Evolutionary conservation across 2,113 vertebrate genomes (phyloP).

Genomic region (Ceyx margarethae): DNA sequence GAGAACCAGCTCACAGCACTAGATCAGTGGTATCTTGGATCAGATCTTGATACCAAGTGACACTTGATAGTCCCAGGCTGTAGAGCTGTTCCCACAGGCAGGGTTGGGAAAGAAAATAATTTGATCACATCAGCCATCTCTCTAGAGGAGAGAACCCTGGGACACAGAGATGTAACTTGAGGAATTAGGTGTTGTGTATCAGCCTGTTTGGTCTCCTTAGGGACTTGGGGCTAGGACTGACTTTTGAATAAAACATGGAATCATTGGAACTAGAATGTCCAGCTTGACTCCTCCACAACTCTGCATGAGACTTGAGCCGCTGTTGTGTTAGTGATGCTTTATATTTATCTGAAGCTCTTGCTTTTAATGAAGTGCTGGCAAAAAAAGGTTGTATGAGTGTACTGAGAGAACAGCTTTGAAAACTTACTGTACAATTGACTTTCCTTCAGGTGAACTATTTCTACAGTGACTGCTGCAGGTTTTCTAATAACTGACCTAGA

Average conservation of each 20-base stretch:
- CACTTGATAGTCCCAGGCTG: background rate
- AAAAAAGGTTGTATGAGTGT: background rate
- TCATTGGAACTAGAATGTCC: background rate
- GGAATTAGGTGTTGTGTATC: background rate
- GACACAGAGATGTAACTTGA: background rate
- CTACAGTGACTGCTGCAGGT: background rate
- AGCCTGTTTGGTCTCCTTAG: background rate
- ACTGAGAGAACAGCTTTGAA: background rate
- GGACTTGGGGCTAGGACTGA: background rate
- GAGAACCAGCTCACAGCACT: accelerated
- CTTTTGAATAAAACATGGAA: background rate
- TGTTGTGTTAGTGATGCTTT: background rate
- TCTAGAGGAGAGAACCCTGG: background rate
- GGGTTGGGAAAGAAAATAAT: background rate
- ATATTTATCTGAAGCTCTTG: background rate
- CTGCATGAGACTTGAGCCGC: background rate
- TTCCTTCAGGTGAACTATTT: background rate
- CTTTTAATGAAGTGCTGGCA: background rate
- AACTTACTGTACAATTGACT: background rate
- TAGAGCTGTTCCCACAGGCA: background rate
- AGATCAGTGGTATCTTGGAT: background rate
- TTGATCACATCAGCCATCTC: background rate
- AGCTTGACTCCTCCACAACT: background rate
- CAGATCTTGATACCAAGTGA: background rate
- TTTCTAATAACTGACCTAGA: background rate